Percentiles rank a stretch among this genome's conserved stretches.
phyloP scores from a whole-genome alignment of 2,797 vertebrate genomes.

The Neopelma chrysocephalum region DNA sequence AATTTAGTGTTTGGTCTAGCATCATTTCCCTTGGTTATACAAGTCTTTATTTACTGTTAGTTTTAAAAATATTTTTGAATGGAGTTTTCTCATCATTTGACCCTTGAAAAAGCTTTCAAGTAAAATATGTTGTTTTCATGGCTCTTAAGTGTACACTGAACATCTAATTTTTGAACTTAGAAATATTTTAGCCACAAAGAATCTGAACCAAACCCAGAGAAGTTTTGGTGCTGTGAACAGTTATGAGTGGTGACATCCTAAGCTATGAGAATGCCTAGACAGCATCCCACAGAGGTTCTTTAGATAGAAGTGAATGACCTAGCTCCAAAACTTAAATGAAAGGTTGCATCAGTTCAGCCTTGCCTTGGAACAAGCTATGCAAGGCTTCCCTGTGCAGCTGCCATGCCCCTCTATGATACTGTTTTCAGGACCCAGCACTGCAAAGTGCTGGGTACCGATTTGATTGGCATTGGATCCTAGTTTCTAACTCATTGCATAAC shows the following conservation, averaged over 20 bases:
- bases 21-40: background rate
- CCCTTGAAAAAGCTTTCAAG: background rate
- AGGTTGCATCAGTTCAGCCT: background rate
- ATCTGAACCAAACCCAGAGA: background rate
- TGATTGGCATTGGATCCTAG: background rate
- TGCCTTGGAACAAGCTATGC: background rate
- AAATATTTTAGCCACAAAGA: background rate
- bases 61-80: background rate
- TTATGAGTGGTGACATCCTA: background rate
- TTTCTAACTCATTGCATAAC: background rate
- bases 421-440: background rate
- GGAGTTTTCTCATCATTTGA: background rate
- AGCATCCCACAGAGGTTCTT: background rate
- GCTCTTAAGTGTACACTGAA: background rate
- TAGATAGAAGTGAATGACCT: background rate
- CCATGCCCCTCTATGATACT: fast-evolving
- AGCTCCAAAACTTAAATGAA: background rate
- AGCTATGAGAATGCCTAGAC: background rate
- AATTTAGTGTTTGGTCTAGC: background rate
- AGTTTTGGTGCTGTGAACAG: background rate
- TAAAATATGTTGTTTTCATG: background rate
- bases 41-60: background rate
- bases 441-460: background rate
- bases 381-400: background rate
- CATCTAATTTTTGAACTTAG: background rate